Base-by-base conservation (phyloP, 2,113 vertebrate species). In the Pimephales promelas region DNA sequence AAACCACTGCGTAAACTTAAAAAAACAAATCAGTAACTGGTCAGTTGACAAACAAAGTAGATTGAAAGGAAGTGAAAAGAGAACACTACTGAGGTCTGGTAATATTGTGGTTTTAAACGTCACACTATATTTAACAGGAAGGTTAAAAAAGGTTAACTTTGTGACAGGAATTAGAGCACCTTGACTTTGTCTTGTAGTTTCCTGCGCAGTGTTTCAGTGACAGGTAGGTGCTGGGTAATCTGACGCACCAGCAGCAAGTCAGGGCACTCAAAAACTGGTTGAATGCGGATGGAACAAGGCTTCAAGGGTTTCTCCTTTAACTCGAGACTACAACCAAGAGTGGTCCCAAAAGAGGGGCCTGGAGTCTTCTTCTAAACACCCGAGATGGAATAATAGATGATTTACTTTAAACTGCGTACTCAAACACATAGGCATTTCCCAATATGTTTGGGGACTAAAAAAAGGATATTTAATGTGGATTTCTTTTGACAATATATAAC, bases 211-310 rank as follows among this genome's bases (percentile, higher is more conserved):
- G 88, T 83, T 0, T 79, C 83, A 56, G 79, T 87, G 79, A 97
- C 89, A 5, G 95, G 90, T 57, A 92, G 72, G 28, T 97, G 94
- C 79, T 95, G 95, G 71, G 92, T 90, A 0, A 99, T 91, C 81
- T 96, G 94, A 16, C 96, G 96, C 6, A 96, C 89, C 83, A 95
- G 94, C 40, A 99, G 91, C 4, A 95, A 94, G 1, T 91, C 89
- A 26, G 98, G 97, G 83, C 93, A 94, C 86, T 91, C 94, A 26
- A 49, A 83, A 13, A 94, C 28, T 0, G 91, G 88, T 3, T 73
- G 49, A 10, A 87, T 68, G 2, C 78, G 72, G 22, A 2, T 11
- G 0, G 18, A 70, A n/a, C 49, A 79, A 24, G 88, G 70, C 11
- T 31, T 86, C 36, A 31, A 5, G 1, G 89, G 77, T 20, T 79